These are phyloP conservation scores for Zaprionus bogoriensis DNA, from an alignment of 2,888 invertebrate species.

Conservation along the genomic window DNA sequence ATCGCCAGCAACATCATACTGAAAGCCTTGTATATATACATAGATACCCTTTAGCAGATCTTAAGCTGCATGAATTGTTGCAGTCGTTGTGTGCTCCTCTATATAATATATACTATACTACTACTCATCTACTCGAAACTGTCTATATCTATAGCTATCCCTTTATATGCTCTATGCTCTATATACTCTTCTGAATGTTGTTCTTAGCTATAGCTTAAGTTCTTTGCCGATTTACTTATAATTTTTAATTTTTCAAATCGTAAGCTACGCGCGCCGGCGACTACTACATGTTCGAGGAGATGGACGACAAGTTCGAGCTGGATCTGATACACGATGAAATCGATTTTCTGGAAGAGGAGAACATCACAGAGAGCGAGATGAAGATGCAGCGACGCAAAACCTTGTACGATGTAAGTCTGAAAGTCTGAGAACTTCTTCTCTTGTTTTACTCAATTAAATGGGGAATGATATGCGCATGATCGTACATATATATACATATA, in stretches of 20 bases:
- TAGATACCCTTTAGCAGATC: slow-evolving; percentile 10
- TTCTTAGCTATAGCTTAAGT: background rate
- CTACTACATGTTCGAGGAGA: slow-evolving; percentile 99
- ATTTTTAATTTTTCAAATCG: background rate
- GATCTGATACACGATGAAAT: slow-evolving; percentile 86
- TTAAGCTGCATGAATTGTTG: slow-evolving; percentile 58
- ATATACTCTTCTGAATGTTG: slow-evolving; percentile 62
- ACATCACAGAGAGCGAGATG: slow-evolving; percentile 80
- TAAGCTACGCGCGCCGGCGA: slow-evolving; percentile 97
- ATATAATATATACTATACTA: slow-evolving; percentile 34
- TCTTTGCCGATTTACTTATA: slow-evolving; percentile 9
- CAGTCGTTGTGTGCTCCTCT: slow-evolving; percentile 28
- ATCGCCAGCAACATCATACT: slow-evolving; percentile 20
- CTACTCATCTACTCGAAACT: background rate
- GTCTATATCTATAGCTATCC: slow-evolving; percentile 9
- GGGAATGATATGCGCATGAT: slow-evolving; percentile 44
- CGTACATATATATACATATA: slow-evolving; percentile 9
- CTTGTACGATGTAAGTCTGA: slow-evolving; percentile 79
- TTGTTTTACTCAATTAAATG: background rate
- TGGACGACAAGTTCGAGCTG: slow-evolving; percentile 90
- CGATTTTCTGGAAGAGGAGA: slow-evolving; percentile 82
- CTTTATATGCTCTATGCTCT: slow-evolving; percentile 10
- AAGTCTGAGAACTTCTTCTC: background rate
- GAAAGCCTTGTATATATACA: slow-evolving; percentile 38
- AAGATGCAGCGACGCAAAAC: slow-evolving; percentile 82